Evolutionary conservation across 2,888 invertebrate genomes (phyloP).

Genomic region (Carabus problematicus): DNA sequence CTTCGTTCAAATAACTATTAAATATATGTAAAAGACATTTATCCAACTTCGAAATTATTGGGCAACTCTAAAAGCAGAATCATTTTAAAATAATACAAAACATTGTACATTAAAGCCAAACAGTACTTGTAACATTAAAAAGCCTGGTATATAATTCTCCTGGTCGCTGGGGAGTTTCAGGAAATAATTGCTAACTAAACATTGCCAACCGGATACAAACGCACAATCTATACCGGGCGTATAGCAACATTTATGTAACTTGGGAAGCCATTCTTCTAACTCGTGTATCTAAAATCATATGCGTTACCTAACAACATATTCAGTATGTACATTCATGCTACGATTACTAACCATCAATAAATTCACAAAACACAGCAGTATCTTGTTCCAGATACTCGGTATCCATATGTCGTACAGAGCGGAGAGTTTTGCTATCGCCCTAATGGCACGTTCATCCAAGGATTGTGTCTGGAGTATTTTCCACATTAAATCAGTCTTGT

Average conservation of each 20-base stretch:
- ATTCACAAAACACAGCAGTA: conserved; percentile 15
- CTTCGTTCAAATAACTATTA: conserved; percentile 4
- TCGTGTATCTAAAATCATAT: conserved; percentile 15
- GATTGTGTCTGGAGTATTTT: conserved; percentile 21
- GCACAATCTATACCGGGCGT: conserved; percentile 4
- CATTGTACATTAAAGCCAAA: neutral
- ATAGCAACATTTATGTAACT: conserved; percentile 24
- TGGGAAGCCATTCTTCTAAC: conserved; percentile 31
- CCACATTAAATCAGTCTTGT: conserved; percentile 19
- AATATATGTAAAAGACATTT: conserved; percentile 20
- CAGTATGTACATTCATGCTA: neutral
- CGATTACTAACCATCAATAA: conserved; percentile 20
- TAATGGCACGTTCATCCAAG: neutral
- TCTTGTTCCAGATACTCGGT: conserved; percentile 25
- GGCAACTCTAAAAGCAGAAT: conserved; percentile 27
- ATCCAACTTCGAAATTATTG: conserved; percentile 27
- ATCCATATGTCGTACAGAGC: conserved; percentile 19
- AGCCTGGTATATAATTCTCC: conserved; percentile 11
- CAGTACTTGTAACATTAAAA: conserved; percentile 30
- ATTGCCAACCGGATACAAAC: conserved; percentile 19
- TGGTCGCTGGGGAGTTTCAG: neutral
- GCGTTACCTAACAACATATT: neutral
- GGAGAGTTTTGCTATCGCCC: conserved; percentile 24
- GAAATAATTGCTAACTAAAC: conserved; percentile 22
- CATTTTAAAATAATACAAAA: neutral